These are phyloP conservation scores for Drosophila ochracea DNA, from an alignment of 2,888 invertebrate genomes.

Conservation along the genomic window DNA sequence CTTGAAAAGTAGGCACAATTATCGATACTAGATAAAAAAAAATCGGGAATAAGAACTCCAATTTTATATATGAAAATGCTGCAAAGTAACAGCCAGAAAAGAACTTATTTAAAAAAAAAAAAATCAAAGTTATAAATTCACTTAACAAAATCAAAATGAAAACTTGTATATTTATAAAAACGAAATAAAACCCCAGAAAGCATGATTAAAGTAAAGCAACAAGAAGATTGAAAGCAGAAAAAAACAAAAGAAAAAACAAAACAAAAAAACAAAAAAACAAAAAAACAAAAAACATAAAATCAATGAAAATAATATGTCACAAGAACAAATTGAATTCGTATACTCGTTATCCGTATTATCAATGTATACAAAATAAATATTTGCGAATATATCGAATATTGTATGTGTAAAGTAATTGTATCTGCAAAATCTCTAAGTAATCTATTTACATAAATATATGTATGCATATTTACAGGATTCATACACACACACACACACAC, in stretches of 20 bases:
- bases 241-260: conserved; percentile 9
- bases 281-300: conserved; percentile 11
- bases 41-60: conserved; percentile 26
- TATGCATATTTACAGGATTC: conserved; percentile 53
- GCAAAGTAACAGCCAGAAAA: conserved; percentile 1
- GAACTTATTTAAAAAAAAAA: conserved; percentile 25
- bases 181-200: conserved; percentile 5
- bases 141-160: conserved; percentile 32
- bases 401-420: conserved; percentile 71
- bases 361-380: conserved; percentile 67
- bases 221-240: conserved; percentile 38
- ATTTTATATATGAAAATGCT: conserved; percentile 50
- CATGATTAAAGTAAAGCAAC: background rate
- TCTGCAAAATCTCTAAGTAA: conserved; percentile 65
- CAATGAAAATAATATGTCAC: conserved; percentile 12
- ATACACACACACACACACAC: conserved; percentile 23
- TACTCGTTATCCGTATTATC: conserved; percentile 56
- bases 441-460: conserved; percentile 47
- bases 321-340: conserved; percentile 32
- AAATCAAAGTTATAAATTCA: conserved; percentile 3
- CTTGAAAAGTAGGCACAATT: conserved; percentile 71
- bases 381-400: conserved; percentile 58
- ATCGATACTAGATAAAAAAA: conserved; percentile 44
- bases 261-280: conserved; percentile 2
- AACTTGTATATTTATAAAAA: conserved; percentile 49